Evolutionary conservation across 2,888 invertebrate species (phyloP).

Genomic region (Teleiodes luculella): DNA sequence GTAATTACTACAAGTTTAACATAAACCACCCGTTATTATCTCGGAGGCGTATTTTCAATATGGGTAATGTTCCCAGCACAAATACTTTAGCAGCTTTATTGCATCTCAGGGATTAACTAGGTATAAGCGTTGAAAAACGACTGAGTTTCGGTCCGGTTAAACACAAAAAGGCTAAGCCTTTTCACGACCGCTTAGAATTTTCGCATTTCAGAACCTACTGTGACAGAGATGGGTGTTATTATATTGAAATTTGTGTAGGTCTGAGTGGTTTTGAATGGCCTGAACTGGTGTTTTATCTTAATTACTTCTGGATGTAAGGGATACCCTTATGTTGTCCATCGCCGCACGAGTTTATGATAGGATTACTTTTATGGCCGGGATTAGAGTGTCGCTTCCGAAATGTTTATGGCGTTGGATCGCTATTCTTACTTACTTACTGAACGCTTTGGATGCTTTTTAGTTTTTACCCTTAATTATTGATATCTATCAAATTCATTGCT

Average conservation of each 20-base stretch:
- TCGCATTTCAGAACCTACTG: no score
- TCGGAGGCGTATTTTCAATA: conserved; percentile 76
- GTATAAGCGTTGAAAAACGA: conserved; percentile 73
- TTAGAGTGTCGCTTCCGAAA: conserved; percentile 73
- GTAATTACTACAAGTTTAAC: conserved; percentile 56
- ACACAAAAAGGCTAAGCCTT: conserved; percentile 54
- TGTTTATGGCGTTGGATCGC: conserved; percentile 67
- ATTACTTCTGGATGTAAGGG: conserved; percentile 74
- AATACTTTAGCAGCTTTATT: conserved; percentile 76
- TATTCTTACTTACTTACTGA: conserved; percentile 35
- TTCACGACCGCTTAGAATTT: no score
- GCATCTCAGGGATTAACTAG: conserved; percentile 74
- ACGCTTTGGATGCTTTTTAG: conserved; percentile 35
- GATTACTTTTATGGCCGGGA: conserved; percentile 77
- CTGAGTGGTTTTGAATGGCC: conserved; percentile 11
- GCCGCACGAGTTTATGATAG: conserved; percentile 75
- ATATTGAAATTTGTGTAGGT: no score
- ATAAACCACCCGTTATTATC: conserved; percentile 67
- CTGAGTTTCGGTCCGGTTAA: conserved; percentile 55
- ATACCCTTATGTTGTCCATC: conserved; percentile 77
- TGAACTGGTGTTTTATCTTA: conserved; percentile 73
- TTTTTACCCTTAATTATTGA: conserved; percentile 40
- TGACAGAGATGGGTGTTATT: no score
- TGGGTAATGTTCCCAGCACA: conserved; percentile 75
- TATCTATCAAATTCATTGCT: no score